Evolutionary conservation across 2,113 vertebrate species (phyloP), one percentile per base, ranked within the genome.

Genomic region (Clarias batrachus): DNA sequence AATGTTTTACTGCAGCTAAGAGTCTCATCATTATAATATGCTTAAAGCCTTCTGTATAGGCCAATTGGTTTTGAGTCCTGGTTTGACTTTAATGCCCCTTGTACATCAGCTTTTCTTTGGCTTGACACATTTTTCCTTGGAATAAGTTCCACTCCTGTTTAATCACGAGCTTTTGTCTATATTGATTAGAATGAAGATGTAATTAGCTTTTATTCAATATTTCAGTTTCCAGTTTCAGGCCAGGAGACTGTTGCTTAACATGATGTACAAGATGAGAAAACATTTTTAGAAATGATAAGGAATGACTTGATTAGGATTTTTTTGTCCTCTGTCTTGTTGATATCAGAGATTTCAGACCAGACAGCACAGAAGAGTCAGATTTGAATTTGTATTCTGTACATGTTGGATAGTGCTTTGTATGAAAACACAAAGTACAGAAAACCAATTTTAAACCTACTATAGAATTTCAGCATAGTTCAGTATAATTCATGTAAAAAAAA

Each of bases 391-490:
- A 56, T 66, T 78, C 41, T 65, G 41, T 77, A 48, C 41, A 65
- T 63, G 83, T 65, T 54, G 83, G 77, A 54, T 63, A 85, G 83
- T 54, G 70, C 83, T 54, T 65, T 30, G 37, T 52, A 77, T 74
- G 77, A 59, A 77, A 62, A 74, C 56, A 62, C 3, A 77, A 83
- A 63, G 65, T 16, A 16, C 25, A 74, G 59, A 57, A 52, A 85
- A 63, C 16, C 33, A 25, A 16, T 52, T 84, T 71, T 7, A 57
- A 85, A 7, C 16, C 73, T 48, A 56, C 3, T 56, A 8, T 56
- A 78, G 54, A n/a, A 74, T 48, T 76, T 52, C 12, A 74, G 57
- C 23, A 59, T 23, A 76, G 57, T 17, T 33, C 70, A 27, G 30
- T 27, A 23, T 71, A 60, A 76, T 63, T 17, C 23, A 76, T 62